Conservation (phyloP, 2,113 vertebrate genomes). For the Motacilla alba region DNA sequence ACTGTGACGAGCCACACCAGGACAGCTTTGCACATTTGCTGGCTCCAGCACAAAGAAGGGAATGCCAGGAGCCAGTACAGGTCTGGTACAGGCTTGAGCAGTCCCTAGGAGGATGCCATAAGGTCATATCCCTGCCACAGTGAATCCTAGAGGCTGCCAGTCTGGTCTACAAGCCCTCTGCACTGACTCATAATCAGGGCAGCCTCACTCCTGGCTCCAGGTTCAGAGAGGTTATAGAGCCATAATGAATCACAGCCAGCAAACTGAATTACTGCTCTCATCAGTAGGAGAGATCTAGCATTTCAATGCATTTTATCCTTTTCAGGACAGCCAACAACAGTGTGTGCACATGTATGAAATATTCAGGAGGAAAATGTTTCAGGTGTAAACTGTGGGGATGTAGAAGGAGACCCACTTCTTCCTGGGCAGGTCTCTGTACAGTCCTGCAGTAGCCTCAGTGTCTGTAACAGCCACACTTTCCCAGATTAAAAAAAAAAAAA, state of each 20-base stretch:
- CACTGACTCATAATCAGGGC: conserved; percentile 22
- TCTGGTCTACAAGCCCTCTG: background rate
- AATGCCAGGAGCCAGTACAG: background rate
- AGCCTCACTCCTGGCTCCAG: conserved; percentile 30
- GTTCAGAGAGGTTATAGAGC: conserved; percentile 47
- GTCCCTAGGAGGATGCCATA: background rate
- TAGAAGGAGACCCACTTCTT: background rate
- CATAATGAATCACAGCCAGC: conserved; percentile 45
- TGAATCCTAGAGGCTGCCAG: conserved; percentile 33
- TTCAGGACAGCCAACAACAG: background rate
- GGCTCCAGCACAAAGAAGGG: background rate
- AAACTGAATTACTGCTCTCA: conserved; percentile 55
- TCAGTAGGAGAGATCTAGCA: background rate
- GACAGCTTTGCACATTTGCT: background rate
- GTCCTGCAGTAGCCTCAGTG: background rate
- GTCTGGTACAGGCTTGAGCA: background rate
- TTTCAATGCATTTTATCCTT: conserved; percentile 7
- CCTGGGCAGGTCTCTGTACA: background rate
- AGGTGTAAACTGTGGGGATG: background rate
- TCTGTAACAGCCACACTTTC: background rate
- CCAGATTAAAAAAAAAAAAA: background rate
- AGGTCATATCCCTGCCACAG: background rate
- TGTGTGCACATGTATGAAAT: background rate
- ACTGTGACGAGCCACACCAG: background rate
- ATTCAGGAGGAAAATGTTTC: background rate